Conservation (phyloP, 2,888 invertebrate genomes). For the Sminthurinus aureus region DNA sequence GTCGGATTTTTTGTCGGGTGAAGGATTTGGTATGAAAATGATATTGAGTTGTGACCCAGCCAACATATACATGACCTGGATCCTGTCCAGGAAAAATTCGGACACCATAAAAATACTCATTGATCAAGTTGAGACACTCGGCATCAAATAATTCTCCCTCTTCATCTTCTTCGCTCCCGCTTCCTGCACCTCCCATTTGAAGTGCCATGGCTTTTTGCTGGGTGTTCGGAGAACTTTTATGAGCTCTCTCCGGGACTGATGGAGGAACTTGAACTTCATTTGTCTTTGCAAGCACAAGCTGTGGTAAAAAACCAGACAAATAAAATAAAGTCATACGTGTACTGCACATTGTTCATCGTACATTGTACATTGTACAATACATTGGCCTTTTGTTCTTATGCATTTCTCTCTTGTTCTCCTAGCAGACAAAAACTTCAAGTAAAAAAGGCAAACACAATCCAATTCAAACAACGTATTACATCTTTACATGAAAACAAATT, state of each 20-base stretch:
- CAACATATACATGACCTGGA: constrained; percentile 92
- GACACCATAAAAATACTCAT: constrained; percentile 94
- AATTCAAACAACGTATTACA: too few relatives aligned
- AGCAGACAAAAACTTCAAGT: too few relatives aligned
- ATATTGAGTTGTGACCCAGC: constrained; percentile 99
- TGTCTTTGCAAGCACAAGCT: too few relatives aligned
- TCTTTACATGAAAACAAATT: too few relatives aligned
- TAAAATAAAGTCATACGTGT: too few relatives aligned
- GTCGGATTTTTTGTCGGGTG: constrained; percentile 84
- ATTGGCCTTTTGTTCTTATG: too few relatives aligned
- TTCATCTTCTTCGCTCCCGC: constrained; percentile 64
- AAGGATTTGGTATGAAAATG: constrained; percentile 90
- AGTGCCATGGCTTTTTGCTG: constrained; percentile 43
- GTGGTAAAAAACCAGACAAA: too few relatives aligned
- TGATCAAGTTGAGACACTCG: constrained; percentile 88
- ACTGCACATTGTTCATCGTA: too few relatives aligned
- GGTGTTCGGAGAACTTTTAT: constrained; percentile 72
- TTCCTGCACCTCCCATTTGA: constrained; percentile 16
- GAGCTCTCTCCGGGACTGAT: constrained; percentile 74
- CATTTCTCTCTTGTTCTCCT: too few relatives aligned
- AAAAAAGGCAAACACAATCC: too few relatives aligned
- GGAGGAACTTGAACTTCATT: too few relatives aligned
- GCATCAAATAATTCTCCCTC: constrained; percentile 87
- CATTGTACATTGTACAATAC: too few relatives aligned
- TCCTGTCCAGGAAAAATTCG: constrained; percentile 94